A percentile compares a stretch with the other conserved stretches of the same genome.
Conservation (phyloP, 2,888 invertebrate genomes). For the Protophormia terraenovae region DNA sequence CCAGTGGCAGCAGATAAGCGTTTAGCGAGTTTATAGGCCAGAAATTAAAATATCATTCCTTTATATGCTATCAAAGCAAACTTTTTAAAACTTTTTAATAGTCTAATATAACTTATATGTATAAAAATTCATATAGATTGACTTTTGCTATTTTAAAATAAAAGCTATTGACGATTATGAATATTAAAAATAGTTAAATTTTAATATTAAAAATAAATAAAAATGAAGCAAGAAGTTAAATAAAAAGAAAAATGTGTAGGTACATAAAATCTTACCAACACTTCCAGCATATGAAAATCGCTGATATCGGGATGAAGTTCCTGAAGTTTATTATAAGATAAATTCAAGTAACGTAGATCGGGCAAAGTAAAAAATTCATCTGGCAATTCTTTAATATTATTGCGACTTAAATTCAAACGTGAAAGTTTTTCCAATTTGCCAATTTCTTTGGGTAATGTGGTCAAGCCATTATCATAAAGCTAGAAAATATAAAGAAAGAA, state of each 20-base stretch:
- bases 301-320: constrained; percentile 88
- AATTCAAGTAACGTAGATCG: constrained; percentile 87
- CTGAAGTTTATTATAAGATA: constrained; percentile 88
- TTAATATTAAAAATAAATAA: no score
- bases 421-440: constrained; percentile 86
- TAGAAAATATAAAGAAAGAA: constrained; percentile 77
- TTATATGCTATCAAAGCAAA: no score
- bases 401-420: constrained; percentile 86
- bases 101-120: no score
- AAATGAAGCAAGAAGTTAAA: neutral
- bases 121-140: no score
- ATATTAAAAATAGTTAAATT: no score
- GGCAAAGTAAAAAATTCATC: constrained; percentile 86
- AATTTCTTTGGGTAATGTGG: constrained; percentile 87
- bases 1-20: no score
- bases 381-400: constrained; percentile 85
- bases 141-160: no score
- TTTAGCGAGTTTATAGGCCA: no score
- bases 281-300: constrained; percentile 89
- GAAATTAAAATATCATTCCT: no score
- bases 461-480: constrained; percentile 92
- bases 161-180: no score
- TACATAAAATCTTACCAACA: constrained; percentile 86
- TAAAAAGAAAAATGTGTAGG: neutral
- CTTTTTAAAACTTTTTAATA: no score